Conservation (phyloP, 2,888 invertebrate species). For the Plebejus argus region DNA sequence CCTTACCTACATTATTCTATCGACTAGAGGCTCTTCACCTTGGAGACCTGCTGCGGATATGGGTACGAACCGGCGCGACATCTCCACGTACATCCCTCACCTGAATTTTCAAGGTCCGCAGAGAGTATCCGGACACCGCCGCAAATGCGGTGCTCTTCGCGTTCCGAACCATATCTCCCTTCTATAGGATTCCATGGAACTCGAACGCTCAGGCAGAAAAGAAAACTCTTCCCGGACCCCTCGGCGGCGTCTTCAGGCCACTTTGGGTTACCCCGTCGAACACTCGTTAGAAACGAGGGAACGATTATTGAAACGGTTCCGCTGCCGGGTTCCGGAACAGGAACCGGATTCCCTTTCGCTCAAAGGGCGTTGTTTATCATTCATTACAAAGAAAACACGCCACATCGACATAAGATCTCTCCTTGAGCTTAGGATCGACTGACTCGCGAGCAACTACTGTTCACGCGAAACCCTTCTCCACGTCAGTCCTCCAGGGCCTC, state of each 20-base stretch:
- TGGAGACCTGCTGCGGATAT: conserved; percentile 89
- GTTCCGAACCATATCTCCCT: conserved; percentile 57
- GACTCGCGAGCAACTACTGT: conserved; percentile 80
- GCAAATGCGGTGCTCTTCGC: conserved; percentile 56
- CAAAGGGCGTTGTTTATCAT: conserved; percentile 59
- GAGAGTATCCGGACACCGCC: conserved; percentile 57
- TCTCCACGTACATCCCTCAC: conserved; percentile 56
- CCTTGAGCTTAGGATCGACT: conserved; percentile 79
- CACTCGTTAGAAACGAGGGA: conserved; percentile 53
- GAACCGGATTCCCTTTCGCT: conserved; percentile 81
- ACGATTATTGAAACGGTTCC: conserved; percentile 57
- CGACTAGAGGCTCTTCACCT: conserved; percentile 86
- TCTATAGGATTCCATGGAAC: conserved; percentile 51
- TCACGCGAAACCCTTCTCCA: conserved; percentile 37
- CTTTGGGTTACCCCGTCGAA: conserved; percentile 51
- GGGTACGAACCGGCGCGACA: conserved; percentile 80
- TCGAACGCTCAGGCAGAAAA: conserved; percentile 73
- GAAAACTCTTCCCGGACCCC: conserved; percentile 74
- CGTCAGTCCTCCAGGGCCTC: conserved; percentile 8
- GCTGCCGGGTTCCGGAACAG: conserved; percentile 80
- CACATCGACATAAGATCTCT: conserved; percentile 50
- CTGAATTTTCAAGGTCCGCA: conserved; percentile 62
- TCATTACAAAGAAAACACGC: conserved; percentile 49
- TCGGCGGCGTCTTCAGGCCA: conserved; percentile 73
- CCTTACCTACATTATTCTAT: conserved; percentile 84